Percentiles rank a stretch among this genome's conserved stretches.
Evolutionary conservation across 2,797 vertebrate genomes (phyloP).

Genomic region (Aphelocoma californica): DNA sequence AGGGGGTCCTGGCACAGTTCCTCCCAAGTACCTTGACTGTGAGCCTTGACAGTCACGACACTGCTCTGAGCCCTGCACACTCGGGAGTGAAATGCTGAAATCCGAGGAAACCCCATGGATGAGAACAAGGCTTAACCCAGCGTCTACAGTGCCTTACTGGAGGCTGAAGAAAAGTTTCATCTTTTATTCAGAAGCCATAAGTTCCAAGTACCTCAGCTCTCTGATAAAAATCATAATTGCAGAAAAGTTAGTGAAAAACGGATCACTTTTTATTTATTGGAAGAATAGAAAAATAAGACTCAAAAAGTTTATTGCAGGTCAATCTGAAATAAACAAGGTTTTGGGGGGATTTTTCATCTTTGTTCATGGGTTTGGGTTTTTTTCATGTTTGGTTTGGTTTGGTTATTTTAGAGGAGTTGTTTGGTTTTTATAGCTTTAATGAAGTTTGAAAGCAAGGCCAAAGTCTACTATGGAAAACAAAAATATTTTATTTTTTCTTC

Average conservation of each 20-base stretch:
- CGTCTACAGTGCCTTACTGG: background rate
- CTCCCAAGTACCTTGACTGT: background rate
- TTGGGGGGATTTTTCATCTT: accelerated
- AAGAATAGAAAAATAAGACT: background rate
- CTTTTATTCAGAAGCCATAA: background rate
- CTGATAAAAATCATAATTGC: background rate
- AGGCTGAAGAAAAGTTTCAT: background rate
- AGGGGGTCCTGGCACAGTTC: background rate
- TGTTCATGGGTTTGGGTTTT: background rate
- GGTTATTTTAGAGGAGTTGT: background rate
- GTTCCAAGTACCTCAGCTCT: background rate
- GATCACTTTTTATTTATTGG: background rate
- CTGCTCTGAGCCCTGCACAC: background rate
- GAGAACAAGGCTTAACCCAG: background rate
- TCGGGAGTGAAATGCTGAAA: background rate
- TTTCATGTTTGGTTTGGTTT: accelerated
- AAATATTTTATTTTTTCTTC: background rate
- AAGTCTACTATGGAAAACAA: background rate
- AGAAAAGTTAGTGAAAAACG: background rate
- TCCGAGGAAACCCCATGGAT: background rate
- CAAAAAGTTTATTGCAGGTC: background rate
- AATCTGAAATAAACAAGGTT: background rate
- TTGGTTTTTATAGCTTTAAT: background rate
- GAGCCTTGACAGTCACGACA: background rate
- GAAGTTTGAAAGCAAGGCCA: background rate